These are phyloP conservation scores for Parauchenoglanis punctatus DNA, from an alignment of 2,797 vertebrate species.

Conservation along the genomic window DNA sequence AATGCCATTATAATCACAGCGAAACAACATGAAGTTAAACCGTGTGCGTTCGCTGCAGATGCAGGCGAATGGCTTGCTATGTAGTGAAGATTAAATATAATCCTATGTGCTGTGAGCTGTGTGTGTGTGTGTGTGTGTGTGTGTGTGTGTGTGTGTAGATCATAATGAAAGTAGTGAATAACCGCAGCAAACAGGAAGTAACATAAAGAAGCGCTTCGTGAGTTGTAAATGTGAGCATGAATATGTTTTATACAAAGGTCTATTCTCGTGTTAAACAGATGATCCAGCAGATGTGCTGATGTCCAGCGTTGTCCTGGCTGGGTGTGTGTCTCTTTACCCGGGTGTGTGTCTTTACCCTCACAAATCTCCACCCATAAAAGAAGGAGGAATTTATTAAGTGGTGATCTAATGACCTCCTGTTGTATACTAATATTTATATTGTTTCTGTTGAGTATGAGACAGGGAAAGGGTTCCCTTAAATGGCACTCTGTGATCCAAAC, in stretches of 20 bases:
- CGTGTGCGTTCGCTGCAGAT: neutral
- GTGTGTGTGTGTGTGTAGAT: slow-evolving; percentile 5
- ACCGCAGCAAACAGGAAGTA: slow-evolving; percentile 5
- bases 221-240: neutral
- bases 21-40: neutral
- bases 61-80: neutral
- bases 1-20: neutral
- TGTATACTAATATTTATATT: too few species aligned
- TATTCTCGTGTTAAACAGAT: neutral
- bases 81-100: neutral
- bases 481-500: neutral
- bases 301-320: neutral
- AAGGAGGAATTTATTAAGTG: too few species aligned
- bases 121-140: neutral
- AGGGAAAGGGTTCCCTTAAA: too few species aligned
- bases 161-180: neutral
- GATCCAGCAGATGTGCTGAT: neutral
- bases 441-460: too few species aligned
- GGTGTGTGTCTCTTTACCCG: slow-evolving; percentile 7
- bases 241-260: neutral
- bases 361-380: neutral
- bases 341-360: neutral
- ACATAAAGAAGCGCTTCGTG: neutral
- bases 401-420: too few species aligned
- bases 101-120: neutral